Evolutionary conservation across 2,888 invertebrate genomes (phyloP).

Genomic region (Dynastes grantii): DNA sequence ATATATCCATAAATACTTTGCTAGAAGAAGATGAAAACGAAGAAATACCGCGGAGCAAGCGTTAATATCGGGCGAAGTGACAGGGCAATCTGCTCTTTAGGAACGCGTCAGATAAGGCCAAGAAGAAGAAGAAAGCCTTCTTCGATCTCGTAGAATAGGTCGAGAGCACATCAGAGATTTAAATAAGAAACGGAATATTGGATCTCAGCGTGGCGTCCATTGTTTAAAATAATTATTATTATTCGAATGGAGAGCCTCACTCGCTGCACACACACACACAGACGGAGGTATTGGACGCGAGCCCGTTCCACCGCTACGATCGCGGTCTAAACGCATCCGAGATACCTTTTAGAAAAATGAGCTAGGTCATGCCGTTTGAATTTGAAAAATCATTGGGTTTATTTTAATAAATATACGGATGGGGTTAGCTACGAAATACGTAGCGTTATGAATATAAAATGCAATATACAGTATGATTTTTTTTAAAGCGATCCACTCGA

Average conservation of each 20-base stretch:
- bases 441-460: no score
- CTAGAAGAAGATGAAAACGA: background rate
- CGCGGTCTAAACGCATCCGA: slow-evolving; percentile 61
- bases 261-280: background rate
- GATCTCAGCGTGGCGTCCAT: slow-evolving; percentile 68
- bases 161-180: slow-evolving; percentile 42
- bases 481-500: no score
- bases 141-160: background rate
- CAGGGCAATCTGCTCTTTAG: slow-evolving; percentile 29
- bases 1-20: background rate
- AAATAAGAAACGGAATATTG: slow-evolving; percentile 55
- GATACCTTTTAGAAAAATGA: slow-evolving; percentile 67
- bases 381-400: slow-evolving; percentile 69
- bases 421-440: slow-evolving; percentile 4
- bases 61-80: slow-evolving; percentile 23
- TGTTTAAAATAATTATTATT: slow-evolving; percentile 71
- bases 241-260: slow-evolving; percentile 64
- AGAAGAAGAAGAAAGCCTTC: no score
- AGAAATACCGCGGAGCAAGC: background rate
- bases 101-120: slow-evolving; percentile 4
- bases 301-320: slow-evolving; percentile 40
- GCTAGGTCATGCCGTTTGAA: slow-evolving; percentile 70
- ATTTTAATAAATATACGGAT: slow-evolving; percentile 46
- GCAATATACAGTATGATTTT: no score
- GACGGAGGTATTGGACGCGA: background rate